A percentile compares a stretch with the other conserved stretches of the same genome.
These are phyloP conservation scores for Sakesphorus luctuosus DNA, from an alignment of 2,113 vertebrate species.

Conservation along the genomic window DNA sequence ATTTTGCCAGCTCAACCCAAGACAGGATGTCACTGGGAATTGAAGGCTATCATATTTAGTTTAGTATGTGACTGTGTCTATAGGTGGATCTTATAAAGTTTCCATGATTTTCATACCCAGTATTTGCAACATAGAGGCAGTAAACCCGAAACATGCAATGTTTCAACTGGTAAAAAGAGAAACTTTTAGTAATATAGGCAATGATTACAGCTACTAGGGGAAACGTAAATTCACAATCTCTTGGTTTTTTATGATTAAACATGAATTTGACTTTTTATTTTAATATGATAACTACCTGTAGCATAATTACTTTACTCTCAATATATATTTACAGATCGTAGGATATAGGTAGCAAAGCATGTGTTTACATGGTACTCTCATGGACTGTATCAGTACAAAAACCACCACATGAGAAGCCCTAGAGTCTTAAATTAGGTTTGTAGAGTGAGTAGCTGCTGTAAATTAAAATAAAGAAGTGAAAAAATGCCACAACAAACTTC, in stretches of 20 bases:
- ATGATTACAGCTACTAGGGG: not conserved
- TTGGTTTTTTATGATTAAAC: not conserved
- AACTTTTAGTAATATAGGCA: not conserved
- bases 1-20: no score
- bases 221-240: not conserved
- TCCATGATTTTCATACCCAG: not conserved
- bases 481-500: not conserved
- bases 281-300: constrained; percentile 17
- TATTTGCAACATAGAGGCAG: not conserved
- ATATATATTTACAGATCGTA: not conserved
- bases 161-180: not conserved
- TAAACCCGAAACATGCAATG: not conserved
- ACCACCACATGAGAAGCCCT: not conserved
- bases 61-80: not conserved
- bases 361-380: not conserved
- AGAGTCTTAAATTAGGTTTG: constrained; percentile 29
- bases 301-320: not conserved
- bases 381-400: not conserved
- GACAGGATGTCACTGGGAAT: not conserved
- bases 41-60: not conserved
- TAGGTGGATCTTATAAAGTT: not conserved
- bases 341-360: not conserved
- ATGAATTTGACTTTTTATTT: not conserved
- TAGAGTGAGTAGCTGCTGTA: not conserved
- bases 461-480: not conserved